Conservation (phyloP, 2,797 vertebrate genomes). For the Tinamus major region DNA sequence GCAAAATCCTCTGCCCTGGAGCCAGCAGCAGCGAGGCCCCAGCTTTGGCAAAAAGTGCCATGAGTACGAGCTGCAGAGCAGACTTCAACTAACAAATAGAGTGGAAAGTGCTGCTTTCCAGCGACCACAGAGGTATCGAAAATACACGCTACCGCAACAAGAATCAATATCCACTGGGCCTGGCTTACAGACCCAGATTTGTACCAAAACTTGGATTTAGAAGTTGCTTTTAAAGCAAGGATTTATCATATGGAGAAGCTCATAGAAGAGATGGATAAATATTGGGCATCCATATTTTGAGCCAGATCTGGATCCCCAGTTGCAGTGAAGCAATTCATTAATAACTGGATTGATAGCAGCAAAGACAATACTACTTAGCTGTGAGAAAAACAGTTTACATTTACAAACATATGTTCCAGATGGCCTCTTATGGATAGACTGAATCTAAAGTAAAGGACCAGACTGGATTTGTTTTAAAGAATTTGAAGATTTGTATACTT, state of each 20-base stretch:
- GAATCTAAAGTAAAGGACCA: not conserved
- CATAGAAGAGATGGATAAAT: not conserved
- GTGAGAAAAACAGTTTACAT: not conserved
- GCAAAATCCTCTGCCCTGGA: not conserved
- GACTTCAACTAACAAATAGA: not conserved
- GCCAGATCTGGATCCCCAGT: not conserved
- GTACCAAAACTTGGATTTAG: not conserved
- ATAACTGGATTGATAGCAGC: not conserved
- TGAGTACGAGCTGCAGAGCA: not conserved
- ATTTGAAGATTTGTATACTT: not conserved
- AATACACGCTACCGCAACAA: not conserved
- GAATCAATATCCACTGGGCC: not conserved
- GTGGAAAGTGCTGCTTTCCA: not conserved
- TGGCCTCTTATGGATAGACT: not conserved
- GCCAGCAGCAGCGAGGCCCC: not conserved
- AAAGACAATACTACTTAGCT: not conserved
- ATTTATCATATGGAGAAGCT: not conserved
- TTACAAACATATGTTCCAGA: not conserved
- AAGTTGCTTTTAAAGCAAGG: not conserved
- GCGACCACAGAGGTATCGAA: not conserved
- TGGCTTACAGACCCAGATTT: not conserved
- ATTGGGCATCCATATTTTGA: not conserved
- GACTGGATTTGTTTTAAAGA: not conserved
- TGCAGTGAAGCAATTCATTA: not conserved
- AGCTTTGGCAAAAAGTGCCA: not conserved